Conservation (phyloP, 2,113 vertebrate species). For the Catharus fuscescens region DNA sequence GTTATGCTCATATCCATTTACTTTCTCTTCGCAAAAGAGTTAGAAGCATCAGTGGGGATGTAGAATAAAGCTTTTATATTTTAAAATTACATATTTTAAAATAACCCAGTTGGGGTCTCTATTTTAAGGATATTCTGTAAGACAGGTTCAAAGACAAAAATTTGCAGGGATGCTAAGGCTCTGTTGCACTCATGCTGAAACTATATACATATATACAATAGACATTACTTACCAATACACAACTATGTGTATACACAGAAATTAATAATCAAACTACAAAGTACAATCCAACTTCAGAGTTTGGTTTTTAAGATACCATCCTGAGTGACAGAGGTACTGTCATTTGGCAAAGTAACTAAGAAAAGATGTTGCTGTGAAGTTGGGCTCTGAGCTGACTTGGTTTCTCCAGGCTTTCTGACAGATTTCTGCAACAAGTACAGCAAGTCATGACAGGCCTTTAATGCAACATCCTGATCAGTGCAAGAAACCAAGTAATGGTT, state of each 20-base stretch:
- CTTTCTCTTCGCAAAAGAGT: not conserved
- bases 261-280: not conserved
- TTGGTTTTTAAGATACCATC: not conserved
- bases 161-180: not conserved
- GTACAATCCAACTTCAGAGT: not conserved
- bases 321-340: not conserved
- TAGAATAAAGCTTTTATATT: not conserved
- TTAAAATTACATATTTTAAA: conserved; percentile 2
- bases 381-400: not conserved
- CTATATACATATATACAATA: not conserved
- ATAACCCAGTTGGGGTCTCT: not conserved
- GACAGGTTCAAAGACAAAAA: not conserved
- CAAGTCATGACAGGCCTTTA: not conserved
- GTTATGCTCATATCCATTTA: not conserved
- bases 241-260: not conserved
- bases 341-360: not conserved
- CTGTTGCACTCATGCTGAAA: not conserved
- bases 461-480: not conserved
- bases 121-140: not conserved
- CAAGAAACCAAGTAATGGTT: not conserved
- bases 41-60: not conserved
- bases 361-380: not conserved
- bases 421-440: not conserved
- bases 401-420: not conserved
- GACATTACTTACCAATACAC: not conserved